phyloP scores from a whole-genome alignment of 2,888 invertebrate genomes.

The Athalia circularis region DNA sequence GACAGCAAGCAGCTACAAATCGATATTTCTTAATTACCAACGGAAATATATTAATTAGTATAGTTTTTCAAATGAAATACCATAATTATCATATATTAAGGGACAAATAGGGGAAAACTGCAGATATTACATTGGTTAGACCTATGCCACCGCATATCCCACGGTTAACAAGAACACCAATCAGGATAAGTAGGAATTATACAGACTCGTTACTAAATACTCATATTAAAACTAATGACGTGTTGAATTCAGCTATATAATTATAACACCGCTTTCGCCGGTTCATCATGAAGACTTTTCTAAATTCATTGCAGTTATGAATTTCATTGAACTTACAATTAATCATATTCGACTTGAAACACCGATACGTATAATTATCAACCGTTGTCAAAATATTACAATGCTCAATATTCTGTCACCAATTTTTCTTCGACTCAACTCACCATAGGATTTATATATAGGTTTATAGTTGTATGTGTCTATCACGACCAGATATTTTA shows the following conservation, averaged over 20 bases:
- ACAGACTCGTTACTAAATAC: too few species aligned
- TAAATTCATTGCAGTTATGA: background rate
- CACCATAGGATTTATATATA: background rate
- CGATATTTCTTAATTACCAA: conserved; percentile 29
- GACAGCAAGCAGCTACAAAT: conserved; percentile 68
- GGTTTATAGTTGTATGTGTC: background rate
- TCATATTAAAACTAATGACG: background rate
- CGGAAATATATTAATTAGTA: conserved; percentile 19
- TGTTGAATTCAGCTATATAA: background rate
- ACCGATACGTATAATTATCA: background rate
- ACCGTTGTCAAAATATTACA: background rate
- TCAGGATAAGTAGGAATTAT: background rate
- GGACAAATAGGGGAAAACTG: too few species aligned
- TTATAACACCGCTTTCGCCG: conserved; percentile 5
- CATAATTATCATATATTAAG: background rate
- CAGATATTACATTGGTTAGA: background rate
- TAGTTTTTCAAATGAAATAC: conserved; percentile 6
- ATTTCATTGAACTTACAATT: background rate
- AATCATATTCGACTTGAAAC: background rate
- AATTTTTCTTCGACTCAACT: background rate
- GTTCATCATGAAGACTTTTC: background rate
- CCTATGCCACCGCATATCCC: background rate
- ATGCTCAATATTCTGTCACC: background rate
- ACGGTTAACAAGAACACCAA: background rate
- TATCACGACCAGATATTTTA: conserved; percentile 17